These are phyloP conservation scores for Macrochelys suwanniensis DNA, from an alignment of 2,797 vertebrate genomes.

Conservation along the genomic window DNA sequence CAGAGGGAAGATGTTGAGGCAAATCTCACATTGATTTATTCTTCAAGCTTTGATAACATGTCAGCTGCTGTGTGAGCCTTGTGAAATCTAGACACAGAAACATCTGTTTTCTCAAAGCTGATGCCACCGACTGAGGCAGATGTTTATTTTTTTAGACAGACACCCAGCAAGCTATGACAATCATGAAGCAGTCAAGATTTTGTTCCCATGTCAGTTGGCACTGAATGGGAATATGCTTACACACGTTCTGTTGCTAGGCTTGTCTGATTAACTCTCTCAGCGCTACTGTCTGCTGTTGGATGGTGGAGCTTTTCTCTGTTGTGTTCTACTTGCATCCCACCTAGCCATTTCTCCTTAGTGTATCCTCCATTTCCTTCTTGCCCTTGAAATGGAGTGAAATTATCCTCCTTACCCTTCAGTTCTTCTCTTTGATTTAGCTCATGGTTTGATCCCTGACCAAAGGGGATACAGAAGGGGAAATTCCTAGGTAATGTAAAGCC, in stretches of 20 bases:
- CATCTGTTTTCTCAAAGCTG: not conserved
- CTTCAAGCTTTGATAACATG: not conserved
- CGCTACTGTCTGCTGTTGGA: not conserved
- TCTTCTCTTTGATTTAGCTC: not conserved
- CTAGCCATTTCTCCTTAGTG: fast-evolving
- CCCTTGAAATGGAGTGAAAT: fast-evolving
- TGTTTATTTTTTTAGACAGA: not conserved
- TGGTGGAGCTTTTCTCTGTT: not conserved
- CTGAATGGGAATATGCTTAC: not conserved
- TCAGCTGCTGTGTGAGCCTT: not conserved
- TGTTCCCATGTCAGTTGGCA: not conserved
- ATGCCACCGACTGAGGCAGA: not conserved
- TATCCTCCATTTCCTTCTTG: not conserved
- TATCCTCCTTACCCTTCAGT: not conserved
- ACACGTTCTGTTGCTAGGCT: not conserved
- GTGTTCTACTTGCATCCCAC: not conserved
- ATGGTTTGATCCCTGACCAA: not conserved
- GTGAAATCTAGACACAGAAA: not conserved
- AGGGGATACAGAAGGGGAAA: not conserved
- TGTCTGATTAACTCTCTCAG: not conserved
- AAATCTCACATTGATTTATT: not conserved
- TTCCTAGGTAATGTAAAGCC: not conserved
- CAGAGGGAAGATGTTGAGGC: not conserved
- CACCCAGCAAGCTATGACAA: not conserved
- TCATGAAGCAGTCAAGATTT: not conserved